Conservation (phyloP, 2,113 vertebrate species). For the Lipophrys pholis region DNA sequence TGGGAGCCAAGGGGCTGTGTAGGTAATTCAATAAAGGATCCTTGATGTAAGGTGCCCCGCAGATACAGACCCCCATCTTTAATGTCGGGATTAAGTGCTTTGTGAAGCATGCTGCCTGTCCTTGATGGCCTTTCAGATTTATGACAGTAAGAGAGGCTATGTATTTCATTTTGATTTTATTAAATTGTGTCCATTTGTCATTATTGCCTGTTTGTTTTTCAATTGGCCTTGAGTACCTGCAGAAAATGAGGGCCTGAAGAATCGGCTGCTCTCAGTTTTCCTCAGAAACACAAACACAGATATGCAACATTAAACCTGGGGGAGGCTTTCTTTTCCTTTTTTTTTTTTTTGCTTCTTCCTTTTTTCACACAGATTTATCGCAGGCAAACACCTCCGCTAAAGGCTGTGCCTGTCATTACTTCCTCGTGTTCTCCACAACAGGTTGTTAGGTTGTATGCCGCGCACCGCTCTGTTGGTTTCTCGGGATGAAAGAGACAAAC, state of each 20-base stretch:
- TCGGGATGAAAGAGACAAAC: constrained; percentile 32
- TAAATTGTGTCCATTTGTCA: constrained; percentile 24
- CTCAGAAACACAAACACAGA: constrained; percentile 1
- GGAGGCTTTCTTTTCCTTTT: background rate
- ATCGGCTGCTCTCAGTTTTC: background rate
- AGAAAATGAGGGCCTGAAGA: background rate
- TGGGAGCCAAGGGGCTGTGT: constrained; percentile 39
- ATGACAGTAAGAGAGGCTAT: constrained; percentile 4
- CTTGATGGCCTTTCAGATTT: constrained; percentile 23
- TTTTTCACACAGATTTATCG: constrained; percentile 13
- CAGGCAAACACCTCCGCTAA: background rate
- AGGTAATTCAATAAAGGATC: constrained; percentile 55
- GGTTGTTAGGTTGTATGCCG: background rate
- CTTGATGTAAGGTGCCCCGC: constrained; percentile 20
- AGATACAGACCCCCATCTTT: constrained; percentile 25
- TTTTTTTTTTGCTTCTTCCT: background rate
- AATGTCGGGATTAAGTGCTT: constrained; percentile 47
- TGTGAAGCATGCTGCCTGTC: constrained; percentile 26
- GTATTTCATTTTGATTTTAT: background rate
- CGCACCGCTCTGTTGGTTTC: constrained; percentile 6
- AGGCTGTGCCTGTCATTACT: background rate
- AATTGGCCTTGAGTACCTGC: constrained; percentile 1
- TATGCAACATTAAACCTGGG: background rate
- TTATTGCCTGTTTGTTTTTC: constrained; percentile 13
- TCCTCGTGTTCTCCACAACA: constrained; percentile 1